Evolutionary conservation across 2,888 invertebrate species (phyloP).

Genomic region (Muscina levida): DNA sequence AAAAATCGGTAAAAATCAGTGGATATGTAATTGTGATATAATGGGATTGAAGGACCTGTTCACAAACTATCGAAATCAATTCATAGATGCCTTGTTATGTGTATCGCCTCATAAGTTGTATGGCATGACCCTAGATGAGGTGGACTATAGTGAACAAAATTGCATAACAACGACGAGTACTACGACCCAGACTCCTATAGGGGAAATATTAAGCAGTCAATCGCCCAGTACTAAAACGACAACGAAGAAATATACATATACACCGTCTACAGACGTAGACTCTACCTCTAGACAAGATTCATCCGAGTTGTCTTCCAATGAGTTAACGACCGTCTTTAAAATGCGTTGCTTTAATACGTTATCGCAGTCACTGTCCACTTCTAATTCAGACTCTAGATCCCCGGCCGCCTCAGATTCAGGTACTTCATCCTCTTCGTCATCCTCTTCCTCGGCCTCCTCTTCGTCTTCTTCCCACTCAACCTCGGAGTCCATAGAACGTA

Average conservation of each 20-base stretch:
- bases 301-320: neutral
- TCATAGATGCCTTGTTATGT: constrained; percentile 72
- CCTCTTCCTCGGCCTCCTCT: neutral
- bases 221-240: neutral
- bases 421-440: neutral
- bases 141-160: constrained; percentile 53
- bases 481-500: neutral
- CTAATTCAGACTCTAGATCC: neutral
- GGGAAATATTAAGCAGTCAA: constrained; percentile 14
- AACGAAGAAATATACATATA: neutral
- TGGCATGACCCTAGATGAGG: constrained; percentile 69
- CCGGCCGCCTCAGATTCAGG: too few relatives aligned
- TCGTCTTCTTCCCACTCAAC: neutral
- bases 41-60: constrained; percentile 68
- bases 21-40: constrained; percentile 73
- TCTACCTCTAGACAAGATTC: neutral
- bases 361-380: too few relatives aligned
- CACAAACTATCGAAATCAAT: constrained; percentile 63
- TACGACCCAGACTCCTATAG: neutral
- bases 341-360: constrained; percentile 52
- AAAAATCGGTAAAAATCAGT: constrained; percentile 72
- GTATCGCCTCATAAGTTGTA: constrained; percentile 69
- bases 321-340: constrained; percentile 15
- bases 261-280: neutral
- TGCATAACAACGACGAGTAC: constrained; percentile 44